phyloP scores from a whole-genome alignment of 2,888 invertebrate species.

The Pristionchus fissidentatus region DNA sequence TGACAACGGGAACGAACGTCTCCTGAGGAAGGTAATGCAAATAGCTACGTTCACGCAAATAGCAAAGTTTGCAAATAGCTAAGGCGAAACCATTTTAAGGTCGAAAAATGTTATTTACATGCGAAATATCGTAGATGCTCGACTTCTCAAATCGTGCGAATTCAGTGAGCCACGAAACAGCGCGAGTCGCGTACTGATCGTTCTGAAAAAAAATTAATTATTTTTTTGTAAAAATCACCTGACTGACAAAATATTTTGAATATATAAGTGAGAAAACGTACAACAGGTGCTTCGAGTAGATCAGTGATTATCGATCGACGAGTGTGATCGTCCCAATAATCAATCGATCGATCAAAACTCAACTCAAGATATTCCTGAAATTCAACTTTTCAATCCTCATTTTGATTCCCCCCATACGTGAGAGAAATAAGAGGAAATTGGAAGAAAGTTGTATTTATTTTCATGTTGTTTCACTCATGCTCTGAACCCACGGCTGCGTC shows the following conservation, averaged over 20 bases:
- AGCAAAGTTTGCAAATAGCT: too few relatives aligned
- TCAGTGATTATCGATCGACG: conserved; percentile 48
- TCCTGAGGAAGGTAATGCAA: conserved; percentile 56
- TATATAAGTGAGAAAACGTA: conserved; percentile 48
- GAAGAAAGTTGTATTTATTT: too few relatives aligned
- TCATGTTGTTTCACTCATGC: too few relatives aligned
- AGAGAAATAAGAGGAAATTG: too few relatives aligned
- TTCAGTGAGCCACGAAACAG: conserved; percentile 73
- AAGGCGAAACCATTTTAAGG: not conserved
- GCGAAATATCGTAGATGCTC: conserved; percentile 72
- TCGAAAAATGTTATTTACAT: conserved; percentile 53
- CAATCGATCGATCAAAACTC: conserved; percentile 55
- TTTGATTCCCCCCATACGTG: not conserved
- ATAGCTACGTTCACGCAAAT: not conserved
- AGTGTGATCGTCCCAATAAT: conserved; percentile 58
- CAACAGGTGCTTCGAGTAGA: conserved; percentile 42
- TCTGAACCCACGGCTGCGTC: too few relatives aligned
- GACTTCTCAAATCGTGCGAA: conserved; percentile 72
- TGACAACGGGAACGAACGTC: conserved; percentile 74
- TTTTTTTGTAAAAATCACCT: conserved; percentile 24
- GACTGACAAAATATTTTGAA: conserved; percentile 59
- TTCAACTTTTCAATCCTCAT: not conserved
- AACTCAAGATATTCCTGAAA: conserved; percentile 59
- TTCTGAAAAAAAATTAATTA: conserved; percentile 59
- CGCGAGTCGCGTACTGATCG: conserved; percentile 68